These are phyloP conservation scores for Drosophila bipectinata DNA, from an alignment of 1,140 invertebrate genomes.

Conservation along the genomic window DNA sequence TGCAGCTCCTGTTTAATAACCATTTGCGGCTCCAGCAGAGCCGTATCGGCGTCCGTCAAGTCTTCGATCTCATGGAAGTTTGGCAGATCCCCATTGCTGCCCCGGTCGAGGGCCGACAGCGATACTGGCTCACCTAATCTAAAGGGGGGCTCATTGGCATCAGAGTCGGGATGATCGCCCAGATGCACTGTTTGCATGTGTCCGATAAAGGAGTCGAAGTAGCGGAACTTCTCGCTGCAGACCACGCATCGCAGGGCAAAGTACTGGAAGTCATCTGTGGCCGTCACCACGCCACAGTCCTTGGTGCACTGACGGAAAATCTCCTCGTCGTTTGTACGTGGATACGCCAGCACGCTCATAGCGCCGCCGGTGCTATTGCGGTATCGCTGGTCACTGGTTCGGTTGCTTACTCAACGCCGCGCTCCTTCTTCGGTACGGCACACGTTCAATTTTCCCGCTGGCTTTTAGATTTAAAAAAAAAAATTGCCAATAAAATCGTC, in stretches of 20 bases:
- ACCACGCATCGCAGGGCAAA: slow-evolving; percentile 71
- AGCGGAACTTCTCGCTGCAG: slow-evolving; percentile 77
- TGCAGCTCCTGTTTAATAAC: slow-evolving; percentile 77
- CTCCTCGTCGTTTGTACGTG: slow-evolving; percentile 80
- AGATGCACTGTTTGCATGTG: slow-evolving; percentile 79
- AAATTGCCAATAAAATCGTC: slow-evolving; percentile 26
- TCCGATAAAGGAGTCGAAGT: slow-evolving; percentile 79
- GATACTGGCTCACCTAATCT: slow-evolving; percentile 40
- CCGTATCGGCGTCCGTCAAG: slow-evolving; percentile 71
- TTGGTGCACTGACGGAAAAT: slow-evolving; percentile 79
- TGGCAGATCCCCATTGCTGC: slow-evolving; percentile 30
- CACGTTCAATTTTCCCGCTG: slow-evolving; percentile 7
- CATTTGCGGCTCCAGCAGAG: slow-evolving; percentile 75
- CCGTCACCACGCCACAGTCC: slow-evolving; percentile 78
- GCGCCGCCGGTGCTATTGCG: slow-evolving; percentile 27
- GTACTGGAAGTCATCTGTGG: slow-evolving; percentile 80
- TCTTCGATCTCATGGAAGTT: slow-evolving; percentile 73
- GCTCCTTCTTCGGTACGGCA: slow-evolving; percentile 8
- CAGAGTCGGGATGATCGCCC: slow-evolving; percentile 25
- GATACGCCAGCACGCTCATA: slow-evolving; percentile 82
- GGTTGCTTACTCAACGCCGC: not conserved
- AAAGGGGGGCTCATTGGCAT: slow-evolving; percentile 17
- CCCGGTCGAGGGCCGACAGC: slow-evolving; percentile 11
- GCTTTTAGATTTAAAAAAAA: slow-evolving; percentile 3
- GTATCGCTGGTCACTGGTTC: slow-evolving; percentile 9